phyloP scores from a whole-genome alignment of 1,140 invertebrate species.

The Pseudomyrmex flavicornis region DNA sequence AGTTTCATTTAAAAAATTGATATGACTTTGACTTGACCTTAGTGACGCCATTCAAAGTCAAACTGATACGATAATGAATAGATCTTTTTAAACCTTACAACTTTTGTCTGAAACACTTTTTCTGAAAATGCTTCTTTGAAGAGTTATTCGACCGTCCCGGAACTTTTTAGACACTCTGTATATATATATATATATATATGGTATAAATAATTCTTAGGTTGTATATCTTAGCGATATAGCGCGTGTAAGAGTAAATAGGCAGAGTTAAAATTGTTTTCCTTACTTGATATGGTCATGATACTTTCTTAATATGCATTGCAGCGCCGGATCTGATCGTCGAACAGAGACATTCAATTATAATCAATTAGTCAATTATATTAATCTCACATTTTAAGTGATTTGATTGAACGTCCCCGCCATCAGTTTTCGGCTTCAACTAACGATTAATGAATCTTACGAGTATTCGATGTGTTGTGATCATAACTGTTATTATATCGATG shows the following conservation, averaged over 20 bases:
- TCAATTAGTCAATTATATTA: neutral
- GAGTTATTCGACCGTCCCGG: no score
- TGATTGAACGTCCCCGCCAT: constrained; percentile 8
- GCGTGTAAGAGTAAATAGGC: constrained; percentile 60
- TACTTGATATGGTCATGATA: constrained; percentile 75
- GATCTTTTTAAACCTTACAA: no score
- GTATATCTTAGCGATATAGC: constrained; percentile 61
- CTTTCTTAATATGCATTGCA: constrained; percentile 73
- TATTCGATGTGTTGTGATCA: constrained; percentile 73
- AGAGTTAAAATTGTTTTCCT: constrained; percentile 65
- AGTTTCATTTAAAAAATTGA: no score
- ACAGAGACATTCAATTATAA: neutral
- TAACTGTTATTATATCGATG: constrained; percentile 70
- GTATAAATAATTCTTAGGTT: constrained; percentile 71
- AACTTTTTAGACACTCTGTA: no score
- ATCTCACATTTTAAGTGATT: neutral
- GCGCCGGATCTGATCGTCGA: neutral
- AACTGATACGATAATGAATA: no score
- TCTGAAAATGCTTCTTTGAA: no score
- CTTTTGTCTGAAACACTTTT: no score
- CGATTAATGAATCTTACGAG: constrained; percentile 65
- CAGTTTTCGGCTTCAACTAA: constrained; percentile 32
- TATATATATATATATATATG: neutral
- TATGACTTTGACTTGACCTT: no score
- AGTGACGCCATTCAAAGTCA: no score